A percentile compares a stretch with the other conserved stretches of the same genome.
Evolutionary conservation across 2,888 invertebrate genomes (phyloP).

Genomic region (Tiliacea aurago): DNA sequence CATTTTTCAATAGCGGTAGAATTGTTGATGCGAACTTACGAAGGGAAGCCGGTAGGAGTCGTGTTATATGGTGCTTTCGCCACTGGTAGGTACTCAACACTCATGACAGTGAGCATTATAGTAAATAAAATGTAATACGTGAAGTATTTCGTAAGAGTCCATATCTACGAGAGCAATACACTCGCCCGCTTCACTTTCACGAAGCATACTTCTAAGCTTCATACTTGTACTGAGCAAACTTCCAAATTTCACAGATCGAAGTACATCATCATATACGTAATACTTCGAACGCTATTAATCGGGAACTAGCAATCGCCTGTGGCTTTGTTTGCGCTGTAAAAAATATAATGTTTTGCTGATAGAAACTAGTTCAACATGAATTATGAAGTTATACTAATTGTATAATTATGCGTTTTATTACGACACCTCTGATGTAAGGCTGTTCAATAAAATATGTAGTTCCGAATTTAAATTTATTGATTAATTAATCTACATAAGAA

Average conservation of each 20-base stretch:
- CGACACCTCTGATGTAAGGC: constrained; percentile 22
- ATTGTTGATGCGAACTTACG: no score
- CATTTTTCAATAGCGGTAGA: no score
- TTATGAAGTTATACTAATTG: constrained; percentile 13
- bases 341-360: neutral
- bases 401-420: constrained; percentile 29
- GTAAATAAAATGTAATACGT: constrained; percentile 63
- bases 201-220: constrained; percentile 62
- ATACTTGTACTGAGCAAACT: constrained; percentile 48
- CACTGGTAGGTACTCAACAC: constrained; percentile 40
- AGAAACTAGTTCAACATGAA: constrained; percentile 25
- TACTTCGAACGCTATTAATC: constrained; percentile 36
- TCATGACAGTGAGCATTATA: constrained; percentile 41
- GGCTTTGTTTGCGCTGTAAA: constrained; percentile 9
- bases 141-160: constrained; percentile 71
- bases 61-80: no score
- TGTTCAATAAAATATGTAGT: constrained; percentile 6
- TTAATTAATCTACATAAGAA: constrained; percentile 29
- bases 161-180: constrained; percentile 64
- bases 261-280: constrained; percentile 54
- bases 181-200: constrained; percentile 70
- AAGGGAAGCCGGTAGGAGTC: no score
- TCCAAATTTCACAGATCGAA: constrained; percentile 57
- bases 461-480: constrained; percentile 15
- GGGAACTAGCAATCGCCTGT: constrained; percentile 9